Conservation (phyloP, 2,888 invertebrate species). For the Hofmannophila pseudospretella region DNA sequence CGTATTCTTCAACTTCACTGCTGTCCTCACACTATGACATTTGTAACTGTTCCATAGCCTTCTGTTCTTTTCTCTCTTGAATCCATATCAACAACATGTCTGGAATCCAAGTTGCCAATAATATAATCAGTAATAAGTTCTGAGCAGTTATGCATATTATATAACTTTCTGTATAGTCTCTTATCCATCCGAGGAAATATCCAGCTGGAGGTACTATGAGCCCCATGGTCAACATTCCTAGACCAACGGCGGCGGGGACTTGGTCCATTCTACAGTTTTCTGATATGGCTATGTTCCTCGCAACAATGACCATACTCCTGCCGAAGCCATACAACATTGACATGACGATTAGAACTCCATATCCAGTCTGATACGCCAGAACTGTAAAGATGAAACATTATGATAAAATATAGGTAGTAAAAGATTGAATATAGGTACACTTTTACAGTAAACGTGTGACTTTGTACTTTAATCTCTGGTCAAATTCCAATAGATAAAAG, state of each 20-base stretch:
- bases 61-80: constrained; percentile 43
- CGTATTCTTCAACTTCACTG: not conserved
- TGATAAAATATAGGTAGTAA: too few species aligned
- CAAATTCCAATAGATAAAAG: constrained; percentile 17
- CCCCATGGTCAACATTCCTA: constrained; percentile 85
- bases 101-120: constrained; percentile 77
- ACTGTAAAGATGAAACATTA: constrained; percentile 52
- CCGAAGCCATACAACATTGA: constrained; percentile 82
- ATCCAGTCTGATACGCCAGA: constrained; percentile 78
- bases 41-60: constrained; percentile 36
- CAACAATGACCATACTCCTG: constrained; percentile 85
- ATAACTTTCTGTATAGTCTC: constrained; percentile 81
- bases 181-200: constrained; percentile 81
- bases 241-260: constrained; percentile 83
- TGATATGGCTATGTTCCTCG: constrained; percentile 83
- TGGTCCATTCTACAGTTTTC: constrained; percentile 77
- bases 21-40: constrained; percentile 27
- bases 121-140: constrained; percentile 71
- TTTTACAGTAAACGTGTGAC: not conserved
- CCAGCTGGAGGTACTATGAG: constrained; percentile 81
- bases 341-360: constrained; percentile 69
- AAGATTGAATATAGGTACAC: too few species aligned
- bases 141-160: constrained; percentile 80
- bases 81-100: constrained; percentile 69
- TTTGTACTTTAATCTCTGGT: constrained; percentile 3